These are phyloP conservation scores for Ypsolopha sequella DNA, from an alignment of 2,888 invertebrate species.

Conservation along the genomic window DNA sequence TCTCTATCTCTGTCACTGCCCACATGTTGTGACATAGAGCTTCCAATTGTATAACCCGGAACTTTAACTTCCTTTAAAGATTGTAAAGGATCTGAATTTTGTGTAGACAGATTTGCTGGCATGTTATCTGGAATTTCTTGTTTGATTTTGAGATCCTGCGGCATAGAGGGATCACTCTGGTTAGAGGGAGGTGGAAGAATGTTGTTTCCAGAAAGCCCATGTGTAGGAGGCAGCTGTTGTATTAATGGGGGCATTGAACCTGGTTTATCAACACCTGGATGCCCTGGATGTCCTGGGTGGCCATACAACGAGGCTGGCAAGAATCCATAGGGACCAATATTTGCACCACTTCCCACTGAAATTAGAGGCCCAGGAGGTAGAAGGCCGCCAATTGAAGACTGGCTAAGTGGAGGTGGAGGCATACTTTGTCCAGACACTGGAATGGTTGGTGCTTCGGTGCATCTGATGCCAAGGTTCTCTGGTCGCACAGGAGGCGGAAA, in stretches of 20 bases:
- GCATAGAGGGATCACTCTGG: constrained; percentile 57
- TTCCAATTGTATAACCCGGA: constrained; percentile 75
- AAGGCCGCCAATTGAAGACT: constrained; percentile 67
- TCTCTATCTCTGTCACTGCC: constrained; percentile 29
- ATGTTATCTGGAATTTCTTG: constrained; percentile 66
- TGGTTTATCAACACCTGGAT: constrained; percentile 19
- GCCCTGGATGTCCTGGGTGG: constrained; percentile 24
- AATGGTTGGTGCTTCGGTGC: constrained; percentile 39
- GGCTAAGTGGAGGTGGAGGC: constrained; percentile 60
- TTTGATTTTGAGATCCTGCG: constrained; percentile 65
- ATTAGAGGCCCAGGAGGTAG: constrained; percentile 72
- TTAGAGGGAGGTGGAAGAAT: constrained; percentile 37
- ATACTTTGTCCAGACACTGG: constrained; percentile 50
- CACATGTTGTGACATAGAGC: constrained; percentile 55
- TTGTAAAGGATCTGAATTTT: constrained; percentile 77
- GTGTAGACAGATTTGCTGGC: constrained; percentile 64
- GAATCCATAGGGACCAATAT: constrained; percentile 73
- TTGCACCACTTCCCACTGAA: constrained; percentile 69
- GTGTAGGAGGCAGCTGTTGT: constrained; percentile 50
- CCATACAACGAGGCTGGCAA: constrained; percentile 65
- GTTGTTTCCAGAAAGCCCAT: constrained; percentile 37
- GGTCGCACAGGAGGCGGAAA: constrained; percentile 49
- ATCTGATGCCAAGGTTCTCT: constrained; percentile 50
- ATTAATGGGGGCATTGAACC: constrained; percentile 46
- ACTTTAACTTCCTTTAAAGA: constrained; percentile 86